Conservation (phyloP, 2,888 invertebrate genomes). For the Silvanus unidentatus region DNA sequence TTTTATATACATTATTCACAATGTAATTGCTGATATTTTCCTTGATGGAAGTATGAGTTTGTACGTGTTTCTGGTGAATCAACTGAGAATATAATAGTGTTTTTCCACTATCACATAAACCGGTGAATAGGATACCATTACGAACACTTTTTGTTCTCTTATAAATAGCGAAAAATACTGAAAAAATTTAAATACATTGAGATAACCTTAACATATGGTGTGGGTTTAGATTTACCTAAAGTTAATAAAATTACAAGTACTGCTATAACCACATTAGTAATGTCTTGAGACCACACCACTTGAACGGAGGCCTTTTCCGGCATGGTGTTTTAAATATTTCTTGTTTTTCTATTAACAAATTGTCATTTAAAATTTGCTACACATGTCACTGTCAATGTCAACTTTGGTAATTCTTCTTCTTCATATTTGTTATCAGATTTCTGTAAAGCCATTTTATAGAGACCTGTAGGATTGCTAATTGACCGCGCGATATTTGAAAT, state of each 20-base stretch:
- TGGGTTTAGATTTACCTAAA: slow-evolving; percentile 19
- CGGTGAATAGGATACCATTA: slow-evolving; percentile 69
- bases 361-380: too few species aligned
- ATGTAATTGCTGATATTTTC: slow-evolving; percentile 72
- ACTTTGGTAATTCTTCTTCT: too few species aligned
- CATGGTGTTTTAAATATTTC: too few species aligned
- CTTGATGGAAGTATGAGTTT: slow-evolving; percentile 84
- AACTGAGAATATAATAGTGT: slow-evolving; percentile 79
- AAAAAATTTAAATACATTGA: slow-evolving; percentile 29
- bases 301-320: too few species aligned
- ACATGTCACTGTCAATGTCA: too few species aligned
- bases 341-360: too few species aligned
- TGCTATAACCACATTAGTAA: slow-evolving; percentile 25
- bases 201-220: slow-evolving; percentile 16
- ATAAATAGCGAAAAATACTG: slow-evolving; percentile 60
- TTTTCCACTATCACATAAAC: slow-evolving; percentile 87
- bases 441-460: too few species aligned
- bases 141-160: slow-evolving; percentile 54
- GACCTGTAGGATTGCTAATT: too few species aligned
- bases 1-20: slow-evolving; percentile 54
- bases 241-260: slow-evolving; percentile 28
- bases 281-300: slow-evolving; percentile 23
- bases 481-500: too few species aligned
- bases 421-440: too few species aligned
- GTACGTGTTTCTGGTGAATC: slow-evolving; percentile 61